phyloP scores from a whole-genome alignment of 2,888 invertebrate genomes.

The Drosophila fungiperda region DNA sequence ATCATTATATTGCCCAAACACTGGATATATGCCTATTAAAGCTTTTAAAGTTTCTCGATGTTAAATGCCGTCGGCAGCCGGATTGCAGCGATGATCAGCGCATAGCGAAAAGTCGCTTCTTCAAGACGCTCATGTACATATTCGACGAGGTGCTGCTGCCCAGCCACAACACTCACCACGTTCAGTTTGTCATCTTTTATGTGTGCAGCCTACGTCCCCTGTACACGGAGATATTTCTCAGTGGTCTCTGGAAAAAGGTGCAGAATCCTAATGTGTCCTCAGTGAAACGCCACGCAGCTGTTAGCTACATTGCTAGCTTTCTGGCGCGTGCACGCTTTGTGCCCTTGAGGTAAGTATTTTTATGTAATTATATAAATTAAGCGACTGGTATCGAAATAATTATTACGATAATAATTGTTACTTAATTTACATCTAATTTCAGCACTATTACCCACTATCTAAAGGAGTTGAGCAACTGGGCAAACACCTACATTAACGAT shows the following conservation, averaged over 20 bases:
- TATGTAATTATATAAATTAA: background rate
- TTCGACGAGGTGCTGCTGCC: conserved; percentile 94
- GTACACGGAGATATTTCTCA: conserved; percentile 88
- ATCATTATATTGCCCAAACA: conserved; percentile 87
- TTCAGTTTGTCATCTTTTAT: conserved; percentile 92
- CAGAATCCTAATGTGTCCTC: conserved; percentile 88
- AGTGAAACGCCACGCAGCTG: conserved; percentile 89
- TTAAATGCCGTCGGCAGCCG: conserved; percentile 57
- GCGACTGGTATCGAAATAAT: background rate
- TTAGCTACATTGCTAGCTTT: conserved; percentile 91
- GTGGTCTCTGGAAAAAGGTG: conserved; percentile 91
- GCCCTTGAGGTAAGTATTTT: conserved; percentile 86
- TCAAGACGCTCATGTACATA: conserved; percentile 88
- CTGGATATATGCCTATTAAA: conserved; percentile 92
- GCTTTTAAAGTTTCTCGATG: conserved; percentile 88
- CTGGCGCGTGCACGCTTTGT: conserved; percentile 89
- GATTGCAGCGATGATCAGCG: conserved; percentile 81
- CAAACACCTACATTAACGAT: conserved; percentile 90
- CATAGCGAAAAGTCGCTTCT: conserved; percentile 86
- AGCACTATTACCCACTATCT: conserved; percentile 89
- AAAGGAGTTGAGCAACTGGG: conserved; percentile 92
- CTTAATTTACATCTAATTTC: conserved; percentile 51
- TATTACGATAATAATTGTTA: background rate
- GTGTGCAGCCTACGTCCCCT: conserved; percentile 88
- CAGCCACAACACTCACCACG: conserved; percentile 92